phyloP scores from a whole-genome alignment of 2,888 invertebrate species.

The Agrochola lychnidis region DNA sequence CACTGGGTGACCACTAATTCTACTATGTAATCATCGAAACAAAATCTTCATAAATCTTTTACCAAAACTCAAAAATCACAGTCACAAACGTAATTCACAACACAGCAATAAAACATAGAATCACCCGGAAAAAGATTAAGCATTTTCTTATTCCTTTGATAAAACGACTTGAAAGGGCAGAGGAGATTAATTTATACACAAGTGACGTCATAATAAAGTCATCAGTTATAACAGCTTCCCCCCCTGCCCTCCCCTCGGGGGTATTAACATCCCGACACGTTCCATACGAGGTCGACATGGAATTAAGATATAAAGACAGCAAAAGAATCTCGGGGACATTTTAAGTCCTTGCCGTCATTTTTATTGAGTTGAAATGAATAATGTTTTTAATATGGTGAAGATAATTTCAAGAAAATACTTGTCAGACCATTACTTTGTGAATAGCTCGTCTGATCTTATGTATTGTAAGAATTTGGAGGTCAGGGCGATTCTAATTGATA shows the following conservation, averaged over 20 bases:
- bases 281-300: constrained; percentile 53
- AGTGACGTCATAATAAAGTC: constrained; percentile 58
- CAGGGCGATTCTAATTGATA: no score
- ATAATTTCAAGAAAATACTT: background rate
- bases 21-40: background rate
- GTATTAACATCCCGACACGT: constrained; percentile 59
- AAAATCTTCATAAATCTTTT: background rate
- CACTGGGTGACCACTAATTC: no score
- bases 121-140: background rate
- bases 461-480: background rate
- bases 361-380: constrained; percentile 8
- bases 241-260: constrained; percentile 2
- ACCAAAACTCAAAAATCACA: background rate
- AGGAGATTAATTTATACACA: constrained; percentile 56
- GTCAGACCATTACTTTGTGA: background rate
- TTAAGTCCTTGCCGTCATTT: constrained; percentile 4
- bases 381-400: background rate
- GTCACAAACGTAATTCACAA: background rate
- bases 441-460: background rate
- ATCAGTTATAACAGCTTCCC: constrained; percentile 34
- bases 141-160: constrained; percentile 27
- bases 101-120: background rate
- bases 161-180: constrained; percentile 29
- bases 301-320: constrained; percentile 60
- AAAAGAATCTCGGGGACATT: constrained; percentile 17